Evolutionary conservation across 2,888 invertebrate genomes (phyloP), one percentile per base, ranked within the genome.

Genomic region (Pedicia rivosa): DNA sequence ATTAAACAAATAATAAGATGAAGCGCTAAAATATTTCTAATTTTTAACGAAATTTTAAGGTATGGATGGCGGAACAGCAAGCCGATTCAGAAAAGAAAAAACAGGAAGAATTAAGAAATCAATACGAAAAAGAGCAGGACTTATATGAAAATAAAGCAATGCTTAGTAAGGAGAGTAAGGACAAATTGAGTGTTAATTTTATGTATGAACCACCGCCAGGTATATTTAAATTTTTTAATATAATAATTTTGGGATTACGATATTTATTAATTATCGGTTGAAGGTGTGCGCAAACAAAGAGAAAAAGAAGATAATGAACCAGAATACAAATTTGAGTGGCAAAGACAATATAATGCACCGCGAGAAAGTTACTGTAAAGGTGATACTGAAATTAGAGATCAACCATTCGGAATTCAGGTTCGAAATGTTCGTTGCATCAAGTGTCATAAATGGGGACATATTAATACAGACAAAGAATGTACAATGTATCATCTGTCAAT

Each of bases 31-130:
- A n/a, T n/a, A n/a, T n/a, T n/a, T n/a, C n/a, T 4, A n/a, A n/a
- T n/a, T n/a, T n/a, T n/a, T n/a, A n/a, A n/a, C n/a, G n/a, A n/a
- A n/a, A n/a, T 26, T n/a, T 38, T 1, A 13, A 90, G 90, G 88
- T 92, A 70, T 95, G 94, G 92, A 94, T 98, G 91, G 98, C 98
- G 31, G 88, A 97, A 63, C 97, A 99, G 59, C 94, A 97, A 67
- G 78, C 88, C 3, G 91, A 90, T 40, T 90, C 91, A 35, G 91
- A 97, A 52, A 90, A 92, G 55, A 94, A 94, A 59, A 92, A 92
- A 51, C 95, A 99, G 59, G 97, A 97, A 54, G 98, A 99, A 55
- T 65, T 98, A 36, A 69, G 91, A 37, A 77, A 83, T 30, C 97
- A 97, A 52, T 98, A 99, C 68, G 95, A 97, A 56, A 94, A 95